Conservation (phyloP, 2,113 vertebrate genomes). For the Phalacrocorax brasilianus region DNA sequence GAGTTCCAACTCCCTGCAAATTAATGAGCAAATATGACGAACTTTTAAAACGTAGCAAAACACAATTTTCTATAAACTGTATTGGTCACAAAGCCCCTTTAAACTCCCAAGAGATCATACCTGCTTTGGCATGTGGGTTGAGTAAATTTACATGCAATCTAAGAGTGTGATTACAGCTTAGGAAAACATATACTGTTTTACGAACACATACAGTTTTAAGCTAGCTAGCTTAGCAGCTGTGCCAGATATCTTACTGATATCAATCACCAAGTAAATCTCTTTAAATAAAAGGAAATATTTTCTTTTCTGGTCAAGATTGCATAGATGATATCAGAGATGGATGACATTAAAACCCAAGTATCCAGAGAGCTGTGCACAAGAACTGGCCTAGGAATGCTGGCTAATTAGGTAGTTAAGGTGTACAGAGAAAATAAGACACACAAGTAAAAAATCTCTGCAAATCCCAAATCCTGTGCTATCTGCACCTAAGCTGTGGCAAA, state of each 20-base stretch:
- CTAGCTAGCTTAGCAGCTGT: background rate
- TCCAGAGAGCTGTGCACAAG: background rate
- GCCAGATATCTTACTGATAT: background rate
- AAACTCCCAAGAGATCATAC: background rate
- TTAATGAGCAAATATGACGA: background rate
- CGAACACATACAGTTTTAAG: background rate
- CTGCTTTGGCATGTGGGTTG: background rate
- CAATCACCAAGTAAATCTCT: background rate
- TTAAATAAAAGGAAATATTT: background rate
- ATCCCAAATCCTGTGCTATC: background rate
- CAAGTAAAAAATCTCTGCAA: background rate
- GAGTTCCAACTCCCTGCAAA: background rate
- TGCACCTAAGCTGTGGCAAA: background rate
- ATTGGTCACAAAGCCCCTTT: background rate
- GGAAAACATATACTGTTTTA: background rate
- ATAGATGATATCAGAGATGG: background rate
- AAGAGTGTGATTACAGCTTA: background rate
- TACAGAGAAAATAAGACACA: background rate
- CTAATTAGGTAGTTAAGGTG: background rate
- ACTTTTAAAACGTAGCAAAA: background rate
- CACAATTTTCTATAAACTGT: background rate
- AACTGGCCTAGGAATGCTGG: background rate
- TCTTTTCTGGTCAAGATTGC: background rate
- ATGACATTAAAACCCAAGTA: background rate
- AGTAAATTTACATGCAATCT: conserved; percentile 5